Base-by-base conservation (phyloP, 2,888 invertebrate genomes). In the Hydroisotoma schaefferi region DNA sequence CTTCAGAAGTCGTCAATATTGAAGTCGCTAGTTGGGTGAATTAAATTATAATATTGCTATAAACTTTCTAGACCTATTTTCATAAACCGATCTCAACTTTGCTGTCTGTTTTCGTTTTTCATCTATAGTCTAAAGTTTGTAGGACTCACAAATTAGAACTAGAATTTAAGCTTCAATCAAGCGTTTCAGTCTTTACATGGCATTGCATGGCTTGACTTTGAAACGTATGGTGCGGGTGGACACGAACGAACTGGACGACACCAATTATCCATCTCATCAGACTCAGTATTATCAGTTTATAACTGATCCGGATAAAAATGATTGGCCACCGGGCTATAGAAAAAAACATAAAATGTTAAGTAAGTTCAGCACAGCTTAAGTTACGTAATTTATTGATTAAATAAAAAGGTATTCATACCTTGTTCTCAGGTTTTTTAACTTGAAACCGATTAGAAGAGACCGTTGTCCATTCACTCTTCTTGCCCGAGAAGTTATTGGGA, bases 401-500 rank as follows among this genome's bases (percentile, higher is more conserved):
- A 40, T 40, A 40, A 40, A 40, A 40, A n/a, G n/a, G n/a, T n/a
- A 47, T 6, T n/a, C 6, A 8, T 52, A 52, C 51, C 51, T 29
- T 29, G 12, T 52, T 29, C 12, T 27, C 25, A 29, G 51, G 22
- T 28, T 52, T 49, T 49, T 52, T 33, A 10, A 28, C n/a, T 49
- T 26, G 29, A 22, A 52, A 52, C 23, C 51, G n/a, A 2, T 33
- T 37, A 49, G 28, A n/a, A 23, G 20, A 27, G 26, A 53, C 53
- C 4, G 53, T 76, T 61, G 74, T 77, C 77, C 78, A 78, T 8
- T 77, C 78, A 61, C 76, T 76, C 26, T 73, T 73, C 49, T 69
- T 73, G 55, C 59, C 59, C 54, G 63, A 59, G 22, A 57, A 57
- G 27, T 49, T 60, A 37, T 61, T 57, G 8, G 59, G 57, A n/a